phyloP scores from a whole-genome alignment of 2,888 invertebrate genomes.

The Sympetrum striolatum region DNA sequence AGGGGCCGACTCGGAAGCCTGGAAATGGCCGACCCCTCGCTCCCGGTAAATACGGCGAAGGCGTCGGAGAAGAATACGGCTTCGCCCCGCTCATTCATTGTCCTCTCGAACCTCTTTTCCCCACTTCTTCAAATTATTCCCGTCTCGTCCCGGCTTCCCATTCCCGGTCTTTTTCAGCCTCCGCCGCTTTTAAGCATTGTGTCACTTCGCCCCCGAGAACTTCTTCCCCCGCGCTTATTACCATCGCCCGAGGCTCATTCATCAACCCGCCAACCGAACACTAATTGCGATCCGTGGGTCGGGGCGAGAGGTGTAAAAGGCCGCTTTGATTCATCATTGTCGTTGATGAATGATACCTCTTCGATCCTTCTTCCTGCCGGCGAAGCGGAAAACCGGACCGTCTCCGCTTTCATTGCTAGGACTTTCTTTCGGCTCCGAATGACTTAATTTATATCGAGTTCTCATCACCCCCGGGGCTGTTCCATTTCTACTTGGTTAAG shows the following conservation, averaged over 20 bases:
- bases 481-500: no score
- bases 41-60: no score
- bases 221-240: background rate
- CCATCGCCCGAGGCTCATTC: constrained; percentile 1
- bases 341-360: background rate
- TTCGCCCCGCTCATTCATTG: background rate
- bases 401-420: background rate
- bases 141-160: background rate
- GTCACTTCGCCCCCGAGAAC: background rate
- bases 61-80: no score
- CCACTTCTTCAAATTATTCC: background rate
- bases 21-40: no score
- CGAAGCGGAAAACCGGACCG: background rate
- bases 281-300: constrained; percentile 15
- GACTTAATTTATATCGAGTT: background rate
- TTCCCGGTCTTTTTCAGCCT: background rate
- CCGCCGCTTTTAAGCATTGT: background rate
- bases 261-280: constrained; percentile 4
- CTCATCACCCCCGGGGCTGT: background rate
- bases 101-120: background rate
- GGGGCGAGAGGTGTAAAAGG: background rate
- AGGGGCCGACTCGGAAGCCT: no score
- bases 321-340: background rate
- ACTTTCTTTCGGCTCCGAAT: background rate
- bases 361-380: background rate